Evolutionary conservation across 2,113 vertebrate genomes (phyloP).

Genomic region (Pygoscelis antarcticus): DNA sequence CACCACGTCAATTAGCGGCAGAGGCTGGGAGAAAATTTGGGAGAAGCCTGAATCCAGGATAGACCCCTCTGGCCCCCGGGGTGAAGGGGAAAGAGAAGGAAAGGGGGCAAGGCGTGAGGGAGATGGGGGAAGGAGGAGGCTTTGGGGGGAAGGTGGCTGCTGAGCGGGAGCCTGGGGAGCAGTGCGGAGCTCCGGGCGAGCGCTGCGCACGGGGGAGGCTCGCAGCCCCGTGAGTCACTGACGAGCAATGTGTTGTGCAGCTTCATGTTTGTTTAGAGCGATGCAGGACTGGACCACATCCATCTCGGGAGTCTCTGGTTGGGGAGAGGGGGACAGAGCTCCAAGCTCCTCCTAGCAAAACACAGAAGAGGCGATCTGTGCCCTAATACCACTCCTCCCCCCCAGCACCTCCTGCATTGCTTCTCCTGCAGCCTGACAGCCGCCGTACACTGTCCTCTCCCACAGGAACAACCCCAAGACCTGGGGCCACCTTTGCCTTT

Average conservation of each 20-base stretch:
- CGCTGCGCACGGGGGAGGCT: neutral
- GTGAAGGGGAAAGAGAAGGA: neutral
- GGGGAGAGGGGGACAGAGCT: neutral
- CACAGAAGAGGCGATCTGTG: neutral
- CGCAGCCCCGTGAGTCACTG: neutral
- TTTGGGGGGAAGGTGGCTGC: neutral
- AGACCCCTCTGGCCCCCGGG: neutral
- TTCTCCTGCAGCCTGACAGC: neutral
- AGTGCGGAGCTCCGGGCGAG: neutral
- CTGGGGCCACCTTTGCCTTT: neutral
- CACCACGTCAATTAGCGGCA: accelerated
- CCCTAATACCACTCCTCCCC: neutral
- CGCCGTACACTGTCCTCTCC: accelerated
- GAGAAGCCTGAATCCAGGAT: neutral
- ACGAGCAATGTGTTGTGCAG: neutral
- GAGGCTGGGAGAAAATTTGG: neutral
- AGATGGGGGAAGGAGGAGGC: neutral
- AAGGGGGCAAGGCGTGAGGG: neutral
- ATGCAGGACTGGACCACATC: neutral
- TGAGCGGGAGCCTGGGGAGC: neutral
- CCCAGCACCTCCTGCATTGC: neutral
- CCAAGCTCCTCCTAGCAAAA: neutral
- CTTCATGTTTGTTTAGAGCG: neutral
- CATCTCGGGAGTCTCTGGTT: neutral
- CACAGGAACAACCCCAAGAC: accelerated